Evolutionary conservation across 2,113 vertebrate species (phyloP).

Genomic region (Oryzias curvinotus): DNA sequence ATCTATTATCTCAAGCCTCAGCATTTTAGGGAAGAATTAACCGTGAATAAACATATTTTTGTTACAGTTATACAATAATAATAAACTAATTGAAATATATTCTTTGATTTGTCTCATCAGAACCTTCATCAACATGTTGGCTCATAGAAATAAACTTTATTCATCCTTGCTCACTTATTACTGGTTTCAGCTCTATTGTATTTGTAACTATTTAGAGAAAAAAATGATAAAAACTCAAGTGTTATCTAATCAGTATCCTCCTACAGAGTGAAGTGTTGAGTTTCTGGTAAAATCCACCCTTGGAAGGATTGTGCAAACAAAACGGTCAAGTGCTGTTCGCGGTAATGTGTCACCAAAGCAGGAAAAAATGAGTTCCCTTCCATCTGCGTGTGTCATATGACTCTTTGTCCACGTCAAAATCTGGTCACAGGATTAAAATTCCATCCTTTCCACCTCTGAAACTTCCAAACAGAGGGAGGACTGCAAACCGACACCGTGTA

Average conservation of each 20-base stretch:
- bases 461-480: neutral
- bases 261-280: neutral
- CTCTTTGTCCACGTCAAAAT: conserved; percentile 35
- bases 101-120: too few species aligned
- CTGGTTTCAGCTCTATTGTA: too few species aligned
- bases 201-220: too few species aligned
- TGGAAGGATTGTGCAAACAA: neutral
- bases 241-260: neutral
- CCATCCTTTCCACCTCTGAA: conserved; percentile 18
- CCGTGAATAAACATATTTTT: too few species aligned
- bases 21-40: too few species aligned
- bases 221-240: neutral
- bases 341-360: conserved; percentile 3
- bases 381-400: conserved; percentile 61
- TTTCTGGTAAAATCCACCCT: neutral
- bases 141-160: too few species aligned
- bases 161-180: too few species aligned
- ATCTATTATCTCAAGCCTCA: too few species aligned
- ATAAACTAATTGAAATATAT: too few species aligned
- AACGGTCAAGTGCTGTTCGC: neutral
- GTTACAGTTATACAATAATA: too few species aligned
- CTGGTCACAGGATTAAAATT: conserved; percentile 61
- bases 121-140: too few species aligned
- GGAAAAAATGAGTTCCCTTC: conserved; percentile 1
- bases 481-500: neutral